phyloP scores from a whole-genome alignment of 2,113 vertebrate species.

The Syngnathus floridae region DNA sequence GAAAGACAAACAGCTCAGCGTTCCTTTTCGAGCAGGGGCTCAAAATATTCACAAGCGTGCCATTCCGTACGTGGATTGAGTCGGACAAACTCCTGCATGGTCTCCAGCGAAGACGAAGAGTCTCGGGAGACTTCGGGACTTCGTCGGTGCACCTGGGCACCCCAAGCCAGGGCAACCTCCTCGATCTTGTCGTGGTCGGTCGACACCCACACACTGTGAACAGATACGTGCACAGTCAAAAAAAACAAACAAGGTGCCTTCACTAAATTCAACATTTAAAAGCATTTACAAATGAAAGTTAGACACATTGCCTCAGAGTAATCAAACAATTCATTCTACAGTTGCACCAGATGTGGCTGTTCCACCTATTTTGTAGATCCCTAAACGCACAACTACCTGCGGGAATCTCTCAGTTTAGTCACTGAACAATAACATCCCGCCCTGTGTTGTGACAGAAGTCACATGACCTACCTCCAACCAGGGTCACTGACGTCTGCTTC shows the following conservation, averaged over 20 bases:
- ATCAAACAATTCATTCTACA: no score
- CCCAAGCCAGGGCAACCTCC: conserved; percentile 77
- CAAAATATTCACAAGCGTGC: no score
- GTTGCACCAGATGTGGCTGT: not conserved
- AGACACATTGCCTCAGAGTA: no score
- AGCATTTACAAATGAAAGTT: not conserved
- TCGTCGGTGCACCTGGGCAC: conserved; percentile 81
- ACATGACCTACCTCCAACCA: not conserved
- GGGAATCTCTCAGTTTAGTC: no score
- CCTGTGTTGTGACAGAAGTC: not conserved
- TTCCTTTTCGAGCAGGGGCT: no score
- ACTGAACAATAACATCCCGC: not conserved
- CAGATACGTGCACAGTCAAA: not conserved
- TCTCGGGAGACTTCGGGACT: conserved; percentile 84
- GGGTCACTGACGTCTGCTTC: not conserved
- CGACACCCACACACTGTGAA: conserved; percentile 87
- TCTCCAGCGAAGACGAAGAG: conserved; percentile 81
- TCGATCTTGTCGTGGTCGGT: conserved; percentile 90
- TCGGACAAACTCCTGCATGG: conserved; percentile 82
- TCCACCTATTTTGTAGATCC: no score
- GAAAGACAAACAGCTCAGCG: conserved; percentile 11
- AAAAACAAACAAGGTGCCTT: no score
- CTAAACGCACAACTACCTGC: not conserved
- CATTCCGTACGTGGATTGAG: conserved; percentile 70
- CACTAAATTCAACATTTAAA: not conserved